Conservation (phyloP, 1,140 invertebrate species). For the Dendrolimus kikuchii region DNA sequence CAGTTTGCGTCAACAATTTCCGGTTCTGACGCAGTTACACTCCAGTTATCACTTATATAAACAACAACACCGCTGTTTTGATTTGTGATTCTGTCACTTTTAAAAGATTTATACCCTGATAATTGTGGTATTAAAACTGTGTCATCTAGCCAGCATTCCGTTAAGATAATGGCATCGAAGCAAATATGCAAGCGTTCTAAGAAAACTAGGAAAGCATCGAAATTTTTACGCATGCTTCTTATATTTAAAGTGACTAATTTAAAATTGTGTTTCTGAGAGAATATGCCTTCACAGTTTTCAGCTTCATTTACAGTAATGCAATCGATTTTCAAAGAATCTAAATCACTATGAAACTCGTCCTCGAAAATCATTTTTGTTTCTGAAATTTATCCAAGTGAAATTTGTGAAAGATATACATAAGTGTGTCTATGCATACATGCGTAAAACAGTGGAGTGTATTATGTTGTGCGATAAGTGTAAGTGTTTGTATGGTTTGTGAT, state of each 20-base stretch:
- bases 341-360: background rate
- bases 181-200: constrained; percentile 6
- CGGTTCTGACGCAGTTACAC: constrained; percentile 4
- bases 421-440: too few species aligned
- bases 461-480: too few species aligned
- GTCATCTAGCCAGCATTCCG: constrained; percentile 10
- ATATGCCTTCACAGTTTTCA: background rate
- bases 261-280: constrained; percentile 1
- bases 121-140: constrained; percentile 3
- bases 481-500: too few species aligned
- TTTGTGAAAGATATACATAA: too few species aligned
- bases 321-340: constrained; percentile 1
- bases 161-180: constrained; percentile 10
- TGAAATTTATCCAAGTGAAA: too few species aligned
- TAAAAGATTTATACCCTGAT: constrained; percentile 9
- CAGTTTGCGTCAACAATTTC: constrained; percentile 8
- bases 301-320: background rate
- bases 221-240: constrained; percentile 12
- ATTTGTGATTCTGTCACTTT: constrained; percentile 7
- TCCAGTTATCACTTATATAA: constrained; percentile 7
- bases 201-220: constrained; percentile 4
- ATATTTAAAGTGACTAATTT: constrained; percentile 12
- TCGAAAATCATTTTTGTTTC: background rate
- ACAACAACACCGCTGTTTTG: constrained; percentile 13
- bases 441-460: too few species aligned